phyloP scores from a whole-genome alignment of 2,797 vertebrate genomes.

The Pogoniulus pusillus region DNA sequence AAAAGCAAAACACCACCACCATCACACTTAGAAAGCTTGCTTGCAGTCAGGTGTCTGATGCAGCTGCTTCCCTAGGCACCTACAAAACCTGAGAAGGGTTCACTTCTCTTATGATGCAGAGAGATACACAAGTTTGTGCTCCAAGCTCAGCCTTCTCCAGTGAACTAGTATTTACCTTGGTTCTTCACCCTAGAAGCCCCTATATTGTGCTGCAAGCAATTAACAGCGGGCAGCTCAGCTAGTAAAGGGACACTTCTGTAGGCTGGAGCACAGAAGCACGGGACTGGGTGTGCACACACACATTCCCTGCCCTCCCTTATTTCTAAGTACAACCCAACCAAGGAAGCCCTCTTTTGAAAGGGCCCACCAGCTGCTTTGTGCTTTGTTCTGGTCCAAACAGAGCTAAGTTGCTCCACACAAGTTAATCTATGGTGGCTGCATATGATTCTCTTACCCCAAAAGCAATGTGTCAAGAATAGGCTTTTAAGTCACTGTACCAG shows the following conservation, averaged over 20 bases:
- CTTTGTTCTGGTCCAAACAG: neutral
- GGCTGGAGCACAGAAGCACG: neutral
- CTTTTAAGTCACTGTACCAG: neutral
- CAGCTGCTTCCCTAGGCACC: neutral
- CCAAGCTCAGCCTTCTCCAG: neutral
- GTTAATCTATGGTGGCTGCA: neutral
- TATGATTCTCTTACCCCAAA: neutral
- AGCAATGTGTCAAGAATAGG: neutral
- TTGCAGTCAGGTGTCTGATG: neutral
- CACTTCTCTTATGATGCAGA: neutral
- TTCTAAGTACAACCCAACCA: neutral
- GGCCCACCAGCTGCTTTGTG: neutral
- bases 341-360: neutral
- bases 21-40: neutral
- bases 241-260: neutral
- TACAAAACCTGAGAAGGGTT: neutral
- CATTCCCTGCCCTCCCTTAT: neutral
- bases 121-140: neutral
- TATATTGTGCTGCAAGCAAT: neutral
- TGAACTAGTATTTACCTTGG: neutral
- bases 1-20: neutral
- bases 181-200: neutral
- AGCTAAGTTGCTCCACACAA: neutral
- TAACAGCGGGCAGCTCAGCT: neutral
- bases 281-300: neutral